Conservation (phyloP, 2,113 vertebrate species). For the Argyrosomus japonicus region DNA sequence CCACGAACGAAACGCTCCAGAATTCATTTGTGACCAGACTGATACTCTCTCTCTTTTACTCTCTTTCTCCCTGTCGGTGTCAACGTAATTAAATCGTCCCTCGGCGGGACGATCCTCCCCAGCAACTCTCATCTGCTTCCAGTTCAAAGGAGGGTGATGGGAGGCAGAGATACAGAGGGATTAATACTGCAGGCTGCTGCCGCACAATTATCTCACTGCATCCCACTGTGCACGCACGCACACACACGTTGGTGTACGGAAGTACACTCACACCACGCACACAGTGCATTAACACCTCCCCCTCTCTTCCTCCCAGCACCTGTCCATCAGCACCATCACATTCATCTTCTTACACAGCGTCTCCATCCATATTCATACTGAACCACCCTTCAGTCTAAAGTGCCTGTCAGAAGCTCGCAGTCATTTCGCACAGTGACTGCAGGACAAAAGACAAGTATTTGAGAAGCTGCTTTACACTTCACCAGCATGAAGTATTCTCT, state of each 20-base stretch:
- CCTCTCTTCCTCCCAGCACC: conserved; percentile 25
- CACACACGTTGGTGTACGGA: neutral
- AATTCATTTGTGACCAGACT: neutral
- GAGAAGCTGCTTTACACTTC: neutral
- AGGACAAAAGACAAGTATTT: neutral
- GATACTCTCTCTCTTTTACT: neutral
- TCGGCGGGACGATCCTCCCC: conserved; percentile 36
- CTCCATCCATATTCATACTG: conserved; percentile 47
- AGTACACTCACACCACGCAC: conserved; percentile 5
- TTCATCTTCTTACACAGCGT: conserved; percentile 1
- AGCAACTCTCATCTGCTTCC: conserved; percentile 48
- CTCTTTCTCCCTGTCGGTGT: neutral
- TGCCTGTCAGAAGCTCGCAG: neutral
- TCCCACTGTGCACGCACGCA: conserved; percentile 8
- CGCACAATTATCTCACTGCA: conserved; percentile 77
- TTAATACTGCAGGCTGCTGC: conserved; percentile 83
- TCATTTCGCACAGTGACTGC: neutral
- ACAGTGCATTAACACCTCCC: conserved; percentile 33
- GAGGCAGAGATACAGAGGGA: conserved; percentile 50
- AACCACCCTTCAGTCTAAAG: conserved; percentile 27
- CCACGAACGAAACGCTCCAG: neutral
- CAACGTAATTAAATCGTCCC: conserved; percentile 54
- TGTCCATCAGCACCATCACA: conserved; percentile 56
- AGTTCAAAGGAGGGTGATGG: conserved; percentile 59
- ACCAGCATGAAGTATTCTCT: neutral